Conservation (phyloP, 2,888 invertebrate species). For the Polietes domitor region DNA sequence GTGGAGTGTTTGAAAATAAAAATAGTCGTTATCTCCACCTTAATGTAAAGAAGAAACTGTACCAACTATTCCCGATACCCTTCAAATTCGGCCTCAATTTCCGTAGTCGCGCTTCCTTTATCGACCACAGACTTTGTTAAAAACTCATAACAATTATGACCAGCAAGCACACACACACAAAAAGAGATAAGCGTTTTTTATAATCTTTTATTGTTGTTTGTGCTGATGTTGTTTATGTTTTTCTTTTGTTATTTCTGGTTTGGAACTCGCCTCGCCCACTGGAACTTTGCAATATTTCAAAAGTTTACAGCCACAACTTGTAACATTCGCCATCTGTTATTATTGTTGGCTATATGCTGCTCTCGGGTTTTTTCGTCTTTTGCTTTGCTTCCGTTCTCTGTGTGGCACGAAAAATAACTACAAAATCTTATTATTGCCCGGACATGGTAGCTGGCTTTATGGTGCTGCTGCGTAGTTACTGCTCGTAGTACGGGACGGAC, state of each 20-base stretch:
- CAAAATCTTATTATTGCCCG: slow-evolving; percentile 14
- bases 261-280: slow-evolving; percentile 8
- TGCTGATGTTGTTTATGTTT: neutral
- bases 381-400: neutral
- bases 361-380: neutral
- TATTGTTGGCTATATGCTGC: slow-evolving; percentile 18
- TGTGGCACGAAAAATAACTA: neutral
- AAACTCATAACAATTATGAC: slow-evolving; percentile 12
- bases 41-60: too few relatives aligned
- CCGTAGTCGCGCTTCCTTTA: neutral
- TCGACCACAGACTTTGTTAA: slow-evolving; percentile 9
- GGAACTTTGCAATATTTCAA: slow-evolving; percentile 39
- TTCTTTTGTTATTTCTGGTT: neutral
- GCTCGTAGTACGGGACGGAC: neutral
- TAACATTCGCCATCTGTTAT: slow-evolving; percentile 30
- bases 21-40: too few relatives aligned
- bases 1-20: too few relatives aligned
- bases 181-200: slow-evolving; percentile 20
- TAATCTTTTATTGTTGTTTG: slow-evolving; percentile 21
- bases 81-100: neutral
- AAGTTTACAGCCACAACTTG: slow-evolving; percentile 48
- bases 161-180: neutral
- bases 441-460: neutral
- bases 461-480: neutral
- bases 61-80: too few relatives aligned